A percentile compares a stretch with the other conserved stretches of the same genome.
phyloP scores from a whole-genome alignment of 2,888 invertebrate genomes.

The Gymnoscelis rufifasciata region DNA sequence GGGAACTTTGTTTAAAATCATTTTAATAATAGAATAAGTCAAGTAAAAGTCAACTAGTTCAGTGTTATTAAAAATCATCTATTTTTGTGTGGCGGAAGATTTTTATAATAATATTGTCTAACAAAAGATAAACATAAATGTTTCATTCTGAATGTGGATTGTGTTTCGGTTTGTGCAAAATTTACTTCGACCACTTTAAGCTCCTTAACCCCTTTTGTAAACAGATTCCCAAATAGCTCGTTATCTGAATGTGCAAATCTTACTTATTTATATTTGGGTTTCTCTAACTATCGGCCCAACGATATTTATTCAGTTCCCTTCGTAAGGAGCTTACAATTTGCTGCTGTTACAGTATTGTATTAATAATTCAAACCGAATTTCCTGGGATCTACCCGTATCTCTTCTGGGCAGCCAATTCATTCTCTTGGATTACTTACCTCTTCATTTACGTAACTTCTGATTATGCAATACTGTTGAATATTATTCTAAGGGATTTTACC shows the following conservation, averaged over 20 bases:
- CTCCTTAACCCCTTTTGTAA: constrained; percentile 16
- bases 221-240: constrained; percentile 26
- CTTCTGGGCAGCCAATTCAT: constrained; percentile 58
- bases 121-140: too few species aligned
- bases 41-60: too few species aligned
- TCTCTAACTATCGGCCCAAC: constrained; percentile 46
- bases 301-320: constrained; percentile 67
- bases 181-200: constrained; percentile 5
- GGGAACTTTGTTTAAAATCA: too few species aligned
- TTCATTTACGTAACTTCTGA: constrained; percentile 37
- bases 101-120: too few species aligned
- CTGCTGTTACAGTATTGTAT: constrained; percentile 63
- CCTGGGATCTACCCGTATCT: constrained; percentile 54
- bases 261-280: constrained; percentile 39
- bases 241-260: constrained; percentile 28
- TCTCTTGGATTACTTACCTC: constrained; percentile 47
- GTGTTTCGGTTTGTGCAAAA: background rate
- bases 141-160: background rate
- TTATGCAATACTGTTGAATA: constrained; percentile 10
- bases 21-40: too few species aligned
- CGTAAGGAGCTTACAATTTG: constrained; percentile 72
- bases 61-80: too few species aligned
- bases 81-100: too few species aligned
- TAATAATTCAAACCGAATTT: constrained; percentile 70
- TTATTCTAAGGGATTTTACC: background rate